Percentiles rank a stretch among this genome's conserved stretches.
Evolutionary conservation across 1,140 invertebrate genomes (phyloP).

Genomic region (Drosophila ogumai): DNA sequence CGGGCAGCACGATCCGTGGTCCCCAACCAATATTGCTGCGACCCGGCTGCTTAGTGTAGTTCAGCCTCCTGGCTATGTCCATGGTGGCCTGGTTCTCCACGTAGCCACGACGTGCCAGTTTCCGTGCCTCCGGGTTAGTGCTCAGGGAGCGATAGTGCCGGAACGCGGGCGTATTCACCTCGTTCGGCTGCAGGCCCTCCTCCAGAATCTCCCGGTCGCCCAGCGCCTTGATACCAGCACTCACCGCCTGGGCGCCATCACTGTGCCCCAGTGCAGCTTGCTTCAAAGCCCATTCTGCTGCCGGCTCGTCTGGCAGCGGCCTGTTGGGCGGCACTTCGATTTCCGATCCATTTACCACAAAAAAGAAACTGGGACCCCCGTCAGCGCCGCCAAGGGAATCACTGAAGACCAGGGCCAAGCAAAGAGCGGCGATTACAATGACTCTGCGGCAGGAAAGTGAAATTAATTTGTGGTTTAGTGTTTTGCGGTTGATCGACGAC

Average conservation of each 20-base stretch:
- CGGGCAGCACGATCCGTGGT: conserved; percentile 84
- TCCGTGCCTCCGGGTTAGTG: conserved; percentile 86
- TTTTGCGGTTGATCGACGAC: conserved; percentile 40
- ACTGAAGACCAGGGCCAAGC: conserved; percentile 55
- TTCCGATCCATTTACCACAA: conserved; percentile 56
- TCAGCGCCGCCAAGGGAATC: conserved; percentile 17
- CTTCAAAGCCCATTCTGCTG: conserved; percentile 68
- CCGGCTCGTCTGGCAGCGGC: conserved; percentile 69
- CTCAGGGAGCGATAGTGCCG: conserved; percentile 89
- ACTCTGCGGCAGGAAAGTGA: conserved; percentile 60
- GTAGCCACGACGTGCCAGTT: conserved; percentile 88
- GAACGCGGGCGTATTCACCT: conserved; percentile 87
- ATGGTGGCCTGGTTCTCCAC: conserved; percentile 89
- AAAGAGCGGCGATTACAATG: conserved; percentile 70
- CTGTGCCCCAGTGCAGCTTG: conserved; percentile 26
- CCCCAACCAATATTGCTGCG: conserved; percentile 86
- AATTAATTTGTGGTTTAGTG: conserved; percentile 60
- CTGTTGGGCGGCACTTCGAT: conserved; percentile 18
- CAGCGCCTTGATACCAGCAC: conserved; percentile 87
- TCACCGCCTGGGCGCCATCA: conserved; percentile 54
- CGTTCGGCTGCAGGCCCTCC: conserved; percentile 84
- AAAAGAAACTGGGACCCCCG: conserved; percentile 63
- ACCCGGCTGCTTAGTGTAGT: conserved; percentile 64
- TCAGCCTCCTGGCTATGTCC: conserved; percentile 85
- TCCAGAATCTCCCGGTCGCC: conserved; percentile 86